Base-by-base conservation (phyloP, 2,888 invertebrate genomes). In the Notocelia uddmanniana region DNA sequence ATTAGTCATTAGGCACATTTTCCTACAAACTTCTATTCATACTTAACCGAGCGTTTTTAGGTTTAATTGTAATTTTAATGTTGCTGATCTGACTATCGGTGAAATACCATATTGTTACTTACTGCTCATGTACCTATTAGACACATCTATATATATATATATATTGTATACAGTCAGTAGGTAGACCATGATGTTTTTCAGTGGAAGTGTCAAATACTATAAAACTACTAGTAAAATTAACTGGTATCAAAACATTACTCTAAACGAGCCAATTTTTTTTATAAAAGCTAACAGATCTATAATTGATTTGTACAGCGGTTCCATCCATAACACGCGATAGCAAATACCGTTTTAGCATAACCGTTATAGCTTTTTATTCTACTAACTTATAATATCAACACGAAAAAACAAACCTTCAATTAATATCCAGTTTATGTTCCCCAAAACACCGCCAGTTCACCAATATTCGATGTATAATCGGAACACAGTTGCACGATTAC, bases 241-340 rank as follows among this genome's bases (percentile, higher is more conserved):
- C 41, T 15, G 15, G 41, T 15, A 13, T 41, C 3, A 19, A 0
- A 13, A 19, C 13, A 15, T n/a, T 52, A 31, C 8, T 31, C 31
- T 31, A 31, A 31, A 8, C 8, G 41, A 66, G 59, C 54, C 66
- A 54, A 59, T 62, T 50, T 37, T 8, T 50, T 37, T 57, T n/a
- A 34, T 62, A 57, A 66, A 66, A 69, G 48, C 60, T 55, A 64
- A 66, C 63, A 55, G 55, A 48, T 18, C 26, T 52, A 60, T 66
- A 71, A 66, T 50, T 34, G 66, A 67, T 66, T 54, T 21, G 18
- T 67, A 59, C 54, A n/a, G 21, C 31, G 31, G n/a, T n/a, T 54
- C 19, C 59, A 60, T 66, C 37, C 19, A 48, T 31, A 23, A 52
- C 19, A 21, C 26, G 41, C 15, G 5, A 50, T 5, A 21, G 21